Evolutionary conservation across 2,797 vertebrate species (phyloP).

Genomic region (Loriculus beryllinus): DNA sequence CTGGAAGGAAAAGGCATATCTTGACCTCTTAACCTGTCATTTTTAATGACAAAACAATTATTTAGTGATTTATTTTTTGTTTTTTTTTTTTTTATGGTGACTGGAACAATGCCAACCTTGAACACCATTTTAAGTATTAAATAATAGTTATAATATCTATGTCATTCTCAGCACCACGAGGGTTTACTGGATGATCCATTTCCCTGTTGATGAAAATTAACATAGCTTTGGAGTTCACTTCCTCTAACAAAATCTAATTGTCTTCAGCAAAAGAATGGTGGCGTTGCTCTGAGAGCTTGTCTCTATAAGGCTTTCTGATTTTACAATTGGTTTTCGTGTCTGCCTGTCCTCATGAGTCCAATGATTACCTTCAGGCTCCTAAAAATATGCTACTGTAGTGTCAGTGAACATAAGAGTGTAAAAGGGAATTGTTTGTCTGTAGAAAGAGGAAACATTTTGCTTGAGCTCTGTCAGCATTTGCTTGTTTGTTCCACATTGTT

Average conservation of each 20-base stretch:
- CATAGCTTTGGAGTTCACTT: neutral
- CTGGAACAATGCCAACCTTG: neutral
- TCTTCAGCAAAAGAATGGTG: neutral
- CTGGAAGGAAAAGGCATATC: neutral
- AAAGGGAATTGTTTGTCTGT: neutral
- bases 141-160: neutral
- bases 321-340: neutral
- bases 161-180: neutral
- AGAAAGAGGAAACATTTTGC: neutral
- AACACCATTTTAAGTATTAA: neutral
- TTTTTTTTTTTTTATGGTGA: neutral
- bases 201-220: neutral
- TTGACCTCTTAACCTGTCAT: accelerated
- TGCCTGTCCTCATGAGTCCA: neutral
- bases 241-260: neutral
- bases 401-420: neutral
- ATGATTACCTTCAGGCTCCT: neutral
- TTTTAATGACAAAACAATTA: neutral
- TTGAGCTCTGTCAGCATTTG: neutral
- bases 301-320: neutral
- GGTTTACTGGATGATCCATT: neutral
- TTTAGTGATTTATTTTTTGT: neutral
- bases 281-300: neutral
- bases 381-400: neutral
- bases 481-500: neutral